Evolutionary conservation across 2,797 vertebrate genomes (phyloP).

Genomic region (Stomatorhinus walkeri): DNA sequence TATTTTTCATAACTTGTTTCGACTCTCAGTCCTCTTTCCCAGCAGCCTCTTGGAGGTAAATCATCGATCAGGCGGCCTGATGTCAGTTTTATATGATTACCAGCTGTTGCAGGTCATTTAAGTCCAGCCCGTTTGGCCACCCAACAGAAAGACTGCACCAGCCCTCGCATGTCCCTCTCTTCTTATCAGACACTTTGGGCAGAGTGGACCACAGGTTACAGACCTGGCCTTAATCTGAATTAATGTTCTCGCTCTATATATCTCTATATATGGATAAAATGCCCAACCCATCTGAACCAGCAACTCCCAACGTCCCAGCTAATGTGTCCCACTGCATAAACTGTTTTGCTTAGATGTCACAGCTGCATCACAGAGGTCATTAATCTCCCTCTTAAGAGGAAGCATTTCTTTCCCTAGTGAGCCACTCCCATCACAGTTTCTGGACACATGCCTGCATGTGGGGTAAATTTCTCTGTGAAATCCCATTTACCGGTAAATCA

Average conservation of each 20-base stretch:
- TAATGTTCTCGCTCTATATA: not conserved
- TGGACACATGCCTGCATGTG: not conserved
- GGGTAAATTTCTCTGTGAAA: not conserved
- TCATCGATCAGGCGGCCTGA: slow-evolving; percentile 14
- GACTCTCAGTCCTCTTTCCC: slow-evolving; percentile 19
- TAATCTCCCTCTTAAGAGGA: slow-evolving; percentile 16
- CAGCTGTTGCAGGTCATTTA: slow-evolving; percentile 26
- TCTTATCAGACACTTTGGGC: not conserved
- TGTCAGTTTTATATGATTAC: slow-evolving; percentile 25
- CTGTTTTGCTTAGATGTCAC: slow-evolving; percentile 24
- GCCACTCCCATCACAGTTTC: not conserved
- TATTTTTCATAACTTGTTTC: slow-evolving; percentile 17
- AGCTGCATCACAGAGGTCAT: slow-evolving; percentile 22
- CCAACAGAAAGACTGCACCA: not conserved
- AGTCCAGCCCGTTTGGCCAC: slow-evolving; percentile 5
- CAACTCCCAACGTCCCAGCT: not conserved
- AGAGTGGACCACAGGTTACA: not conserved
- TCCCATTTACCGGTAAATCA: not conserved
- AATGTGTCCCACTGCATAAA: slow-evolving; percentile 23
- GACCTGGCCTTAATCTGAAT: slow-evolving; percentile 9
- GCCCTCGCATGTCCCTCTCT: not conserved
- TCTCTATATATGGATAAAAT: slow-evolving; percentile 12
- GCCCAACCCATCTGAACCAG: not conserved
- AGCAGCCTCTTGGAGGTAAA: slow-evolving; percentile 20
- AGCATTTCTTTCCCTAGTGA: slow-evolving; percentile 3